Base-by-base conservation (phyloP, 2,888 invertebrate species). In the Eupithecia exiguata region DNA sequence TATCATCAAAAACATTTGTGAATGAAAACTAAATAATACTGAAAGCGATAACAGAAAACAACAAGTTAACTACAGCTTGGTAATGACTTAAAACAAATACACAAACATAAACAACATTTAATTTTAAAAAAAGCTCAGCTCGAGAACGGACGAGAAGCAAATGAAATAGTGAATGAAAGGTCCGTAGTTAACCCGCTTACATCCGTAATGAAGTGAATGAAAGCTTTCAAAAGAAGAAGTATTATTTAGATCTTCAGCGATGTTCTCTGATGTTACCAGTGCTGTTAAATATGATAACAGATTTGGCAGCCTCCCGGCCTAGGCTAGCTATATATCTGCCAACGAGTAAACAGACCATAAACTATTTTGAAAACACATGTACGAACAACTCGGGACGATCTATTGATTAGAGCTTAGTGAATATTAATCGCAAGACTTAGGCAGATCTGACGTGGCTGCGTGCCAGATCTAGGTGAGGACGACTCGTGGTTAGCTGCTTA, bases 391-490 rank as follows among this genome's bases (percentile, higher is more conserved):
- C 58, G 70, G 68, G 70, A 72, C 75, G 36, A 43, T 40, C 43
- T 49, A 73, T 72, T 76, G 75, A 72, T 74, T 77, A 74, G 71
- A 70, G 62, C 72, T 72, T 68, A 76, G 69, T 76, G 78, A 74
- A 77, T 78, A 77, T 75, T 77, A 73, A 80, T 76, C 72, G 75
- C 63, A 53, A 71, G 66, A 74, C 78, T 77, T 25, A 70, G 70
- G 69, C 71, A 76, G 76, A 75, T 74, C 75, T 12, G 77, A 65
- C 62, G 74, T 80, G 81, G 78, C 81, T 30, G 62, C 21, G 40
- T 72, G 77, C 78, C 78, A 81, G 75, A 72, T 75, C 70, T 72
- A 62, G 62, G 25, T 70, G 69, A 75, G 61, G 76, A 72, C 70
- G 61, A 73, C 66, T 76, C 74, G 70, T 75, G 74, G 71, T 74